phyloP scores from a whole-genome alignment of 2,888 invertebrate genomes.

The Luperina testacea region DNA sequence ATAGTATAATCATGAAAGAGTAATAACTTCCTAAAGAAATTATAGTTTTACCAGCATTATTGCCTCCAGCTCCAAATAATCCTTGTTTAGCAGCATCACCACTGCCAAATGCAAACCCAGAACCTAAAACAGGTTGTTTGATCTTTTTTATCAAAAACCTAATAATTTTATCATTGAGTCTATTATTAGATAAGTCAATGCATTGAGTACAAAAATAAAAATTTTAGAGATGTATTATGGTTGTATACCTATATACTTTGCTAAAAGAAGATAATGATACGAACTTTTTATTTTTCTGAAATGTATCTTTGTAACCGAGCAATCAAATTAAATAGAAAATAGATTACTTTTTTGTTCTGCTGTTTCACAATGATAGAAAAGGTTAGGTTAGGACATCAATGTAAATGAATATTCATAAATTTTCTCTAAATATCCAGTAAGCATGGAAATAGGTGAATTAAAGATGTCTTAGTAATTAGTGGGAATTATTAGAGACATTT shows the following conservation, averaged over 20 bases:
- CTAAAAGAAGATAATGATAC: neutral
- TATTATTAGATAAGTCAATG: too few relatives aligned
- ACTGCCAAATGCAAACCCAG: constrained; percentile 82
- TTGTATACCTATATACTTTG: neutral
- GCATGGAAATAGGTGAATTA: neutral
- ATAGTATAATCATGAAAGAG: neutral
- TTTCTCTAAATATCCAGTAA: neutral
- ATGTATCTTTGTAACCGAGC: neutral
- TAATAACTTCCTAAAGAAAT: neutral
- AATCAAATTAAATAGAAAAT: neutral
- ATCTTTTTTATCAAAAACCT: neutral
- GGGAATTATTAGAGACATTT: neutral
- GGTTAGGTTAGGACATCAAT: constrained; percentile 43
- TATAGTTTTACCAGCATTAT: constrained; percentile 69
- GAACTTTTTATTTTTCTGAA: neutral
- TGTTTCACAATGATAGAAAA: constrained; percentile 36
- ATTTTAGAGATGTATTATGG: neutral
- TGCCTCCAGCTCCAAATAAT: constrained; percentile 71
- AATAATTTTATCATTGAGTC: neutral
- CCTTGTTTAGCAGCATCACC: constrained; percentile 83
- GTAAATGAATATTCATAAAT: neutral
- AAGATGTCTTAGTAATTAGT: constrained; percentile 4
- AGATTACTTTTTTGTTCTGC: neutral
- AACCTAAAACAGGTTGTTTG: constrained; percentile 41
- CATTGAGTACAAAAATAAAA: neutral